phyloP scores from a whole-genome alignment of 2,888 invertebrate species.

The Spatulosminthurus flaviceps region DNA sequence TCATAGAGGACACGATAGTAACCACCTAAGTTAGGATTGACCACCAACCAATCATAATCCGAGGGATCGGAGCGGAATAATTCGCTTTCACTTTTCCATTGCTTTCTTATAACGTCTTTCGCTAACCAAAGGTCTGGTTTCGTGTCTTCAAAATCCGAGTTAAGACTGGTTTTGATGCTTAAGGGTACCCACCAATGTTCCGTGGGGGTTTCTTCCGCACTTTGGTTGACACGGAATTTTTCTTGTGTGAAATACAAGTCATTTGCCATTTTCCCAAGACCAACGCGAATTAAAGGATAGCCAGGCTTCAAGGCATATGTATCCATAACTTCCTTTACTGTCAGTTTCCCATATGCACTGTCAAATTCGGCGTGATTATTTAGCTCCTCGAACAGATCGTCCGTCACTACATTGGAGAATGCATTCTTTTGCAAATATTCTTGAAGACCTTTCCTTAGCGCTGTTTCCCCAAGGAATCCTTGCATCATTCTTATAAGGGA shows the following conservation, averaged over 20 bases:
- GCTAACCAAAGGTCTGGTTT: conserved; percentile 42
- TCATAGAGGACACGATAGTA: conserved; percentile 59
- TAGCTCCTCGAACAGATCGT: conserved; percentile 10
- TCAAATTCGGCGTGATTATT: conserved; percentile 21
- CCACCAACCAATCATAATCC: conserved; percentile 48
- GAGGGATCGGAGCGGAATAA: neutral
- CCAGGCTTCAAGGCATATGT: conserved; percentile 23
- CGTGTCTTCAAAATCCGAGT: neutral
- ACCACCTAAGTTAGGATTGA: conserved; percentile 50
- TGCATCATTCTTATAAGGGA: conserved; percentile 70
- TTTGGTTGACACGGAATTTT: neutral
- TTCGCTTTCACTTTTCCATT: neutral
- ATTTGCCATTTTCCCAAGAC: neutral
- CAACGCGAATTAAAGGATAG: conserved; percentile 23
- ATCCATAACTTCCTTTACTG: conserved; percentile 35
- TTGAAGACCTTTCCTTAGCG: conserved; percentile 66
- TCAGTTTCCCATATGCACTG: neutral
- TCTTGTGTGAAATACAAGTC: conserved; percentile 23
- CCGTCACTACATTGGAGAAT: conserved; percentile 18
- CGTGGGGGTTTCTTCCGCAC: neutral
- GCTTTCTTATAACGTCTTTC: neutral
- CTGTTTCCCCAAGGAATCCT: conserved; percentile 67
- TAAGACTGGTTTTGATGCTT: conserved; percentile 21
- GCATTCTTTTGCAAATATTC: conserved; percentile 47
- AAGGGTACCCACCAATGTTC: conserved; percentile 49